Percentiles rank a stretch among this genome's conserved stretches.
Conservation (phyloP, 2,888 invertebrate genomes). For the Drosophila cognata region DNA sequence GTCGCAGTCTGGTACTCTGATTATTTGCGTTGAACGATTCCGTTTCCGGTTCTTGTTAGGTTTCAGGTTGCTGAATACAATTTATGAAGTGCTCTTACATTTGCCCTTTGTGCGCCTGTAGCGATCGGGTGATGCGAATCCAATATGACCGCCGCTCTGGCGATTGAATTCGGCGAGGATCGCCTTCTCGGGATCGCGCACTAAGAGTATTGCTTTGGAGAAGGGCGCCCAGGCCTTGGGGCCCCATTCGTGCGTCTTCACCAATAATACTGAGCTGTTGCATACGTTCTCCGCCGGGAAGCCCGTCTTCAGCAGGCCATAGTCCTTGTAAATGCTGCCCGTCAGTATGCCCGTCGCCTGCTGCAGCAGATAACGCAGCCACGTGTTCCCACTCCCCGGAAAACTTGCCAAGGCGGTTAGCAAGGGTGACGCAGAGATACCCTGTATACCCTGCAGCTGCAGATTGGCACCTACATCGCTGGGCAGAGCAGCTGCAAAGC, state of each 20-base stretch:
- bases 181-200: constrained; percentile 90
- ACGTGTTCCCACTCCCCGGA: constrained; percentile 94
- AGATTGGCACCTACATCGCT: constrained; percentile 60
- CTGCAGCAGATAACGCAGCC: constrained; percentile 92
- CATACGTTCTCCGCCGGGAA: constrained; percentile 92
- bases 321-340: constrained; percentile 93
- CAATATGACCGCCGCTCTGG: constrained; percentile 92
- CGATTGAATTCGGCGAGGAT: constrained; percentile 91
- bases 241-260: constrained; percentile 93
- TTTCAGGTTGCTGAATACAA: background rate
- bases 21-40: background rate
- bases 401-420: constrained; percentile 89
- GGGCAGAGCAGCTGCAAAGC: constrained; percentile 60
- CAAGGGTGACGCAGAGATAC: constrained; percentile 57
- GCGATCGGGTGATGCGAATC: constrained; percentile 90
- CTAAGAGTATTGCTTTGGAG: constrained; percentile 89
- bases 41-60: background rate
- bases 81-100: constrained; percentile 85
- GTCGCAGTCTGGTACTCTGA: background rate
- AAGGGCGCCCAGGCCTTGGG: constrained; percentile 87
- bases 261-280: constrained; percentile 91
- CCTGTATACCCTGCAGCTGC: constrained; percentile 38
- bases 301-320: constrained; percentile 91
- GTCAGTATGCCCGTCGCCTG: constrained; percentile 91
- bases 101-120: constrained; percentile 88